These are phyloP conservation scores for Drosophila paucipuncta DNA, from an alignment of 2,888 invertebrate species.

Conservation along the genomic window DNA sequence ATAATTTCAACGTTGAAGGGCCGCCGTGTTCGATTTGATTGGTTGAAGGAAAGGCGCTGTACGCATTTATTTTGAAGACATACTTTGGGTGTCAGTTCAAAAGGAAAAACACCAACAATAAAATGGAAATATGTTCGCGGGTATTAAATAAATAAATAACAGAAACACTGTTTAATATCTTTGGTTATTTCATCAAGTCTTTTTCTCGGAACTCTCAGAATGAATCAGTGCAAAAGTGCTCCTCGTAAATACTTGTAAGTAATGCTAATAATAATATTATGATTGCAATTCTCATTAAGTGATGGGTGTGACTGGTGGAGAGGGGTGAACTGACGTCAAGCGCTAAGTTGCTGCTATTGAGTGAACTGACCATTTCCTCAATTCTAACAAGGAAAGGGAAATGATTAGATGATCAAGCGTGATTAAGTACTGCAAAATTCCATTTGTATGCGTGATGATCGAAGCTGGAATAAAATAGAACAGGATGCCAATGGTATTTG, in stretches of 20 bases:
- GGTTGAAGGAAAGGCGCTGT: conserved; percentile 30
- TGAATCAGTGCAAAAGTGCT: conserved; percentile 28
- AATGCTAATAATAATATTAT: conserved; percentile 63
- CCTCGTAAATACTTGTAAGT: conserved; percentile 65
- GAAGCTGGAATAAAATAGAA: conserved; percentile 1
- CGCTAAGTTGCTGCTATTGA: conserved; percentile 6
- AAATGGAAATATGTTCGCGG: conserved; percentile 26
- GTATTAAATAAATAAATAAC: conserved; percentile 42
- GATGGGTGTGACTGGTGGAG: neutral
- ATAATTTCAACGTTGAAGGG: conserved; percentile 41
- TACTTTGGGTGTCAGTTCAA: conserved; percentile 44
- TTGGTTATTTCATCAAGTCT: conserved; percentile 35
- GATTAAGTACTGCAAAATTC: conserved; percentile 17
- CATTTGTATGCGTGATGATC: conserved; percentile 1
- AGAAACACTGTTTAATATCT: conserved; percentile 52
- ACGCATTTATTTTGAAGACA: conserved; percentile 38
- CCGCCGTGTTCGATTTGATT: conserved; percentile 4
- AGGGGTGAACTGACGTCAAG: conserved; percentile 44
- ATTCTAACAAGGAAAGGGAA: conserved; percentile 35
- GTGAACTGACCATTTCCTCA: conserved; percentile 29
- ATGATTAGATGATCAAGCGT: conserved; percentile 35
- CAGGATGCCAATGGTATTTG: conserved; percentile 19
- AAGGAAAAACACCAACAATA: conserved; percentile 9
- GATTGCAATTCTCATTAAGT: conserved; percentile 24
- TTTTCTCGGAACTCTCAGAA: conserved; percentile 44